Conservation (phyloP, 2,888 invertebrate genomes). For the Atrina japonica region DNA sequence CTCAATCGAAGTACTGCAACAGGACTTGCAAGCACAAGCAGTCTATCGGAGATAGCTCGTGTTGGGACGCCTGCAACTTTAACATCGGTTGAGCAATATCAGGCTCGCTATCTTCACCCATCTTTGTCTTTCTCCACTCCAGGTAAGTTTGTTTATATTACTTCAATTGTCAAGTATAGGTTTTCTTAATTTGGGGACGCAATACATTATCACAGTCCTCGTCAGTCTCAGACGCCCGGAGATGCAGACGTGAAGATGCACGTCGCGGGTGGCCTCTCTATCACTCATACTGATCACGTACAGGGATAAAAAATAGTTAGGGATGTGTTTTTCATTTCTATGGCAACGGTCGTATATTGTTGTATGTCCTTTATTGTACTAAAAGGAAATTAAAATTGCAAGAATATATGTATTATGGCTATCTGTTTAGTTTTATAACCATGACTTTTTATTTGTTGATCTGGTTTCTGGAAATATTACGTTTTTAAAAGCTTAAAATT, state of each 20-base stretch:
- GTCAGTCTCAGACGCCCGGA: too few species aligned
- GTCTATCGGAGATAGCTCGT: conserved; percentile 33
- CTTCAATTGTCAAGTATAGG: too few species aligned
- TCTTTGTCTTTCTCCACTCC: conserved; percentile 20
- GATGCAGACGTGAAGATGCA: not conserved
- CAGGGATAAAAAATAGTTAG: not conserved
- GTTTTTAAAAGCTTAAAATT: too few species aligned
- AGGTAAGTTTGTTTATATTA: conserved; percentile 35
- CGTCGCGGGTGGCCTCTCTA: conserved; percentile 26
- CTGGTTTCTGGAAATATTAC: too few species aligned
- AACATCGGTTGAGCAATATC: conserved; percentile 18
- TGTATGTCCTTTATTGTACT: not conserved
- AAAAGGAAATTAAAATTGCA: not conserved
- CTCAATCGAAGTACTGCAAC: conserved; percentile 22
- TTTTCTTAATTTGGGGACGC: too few species aligned
- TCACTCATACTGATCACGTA: not conserved
- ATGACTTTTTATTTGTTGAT: too few species aligned
- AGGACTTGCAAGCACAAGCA: conserved; percentile 6
- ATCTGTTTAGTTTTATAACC: too few species aligned
- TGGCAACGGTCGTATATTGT: not conserved
- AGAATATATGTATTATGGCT: too few species aligned
- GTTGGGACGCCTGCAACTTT: conserved; percentile 31
- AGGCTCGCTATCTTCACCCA: conserved; percentile 31
- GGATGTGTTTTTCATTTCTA: not conserved
- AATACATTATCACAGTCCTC: too few species aligned